Evolutionary conservation across 2,113 vertebrate species (phyloP).

Genomic region (Tringa solitaria): DNA sequence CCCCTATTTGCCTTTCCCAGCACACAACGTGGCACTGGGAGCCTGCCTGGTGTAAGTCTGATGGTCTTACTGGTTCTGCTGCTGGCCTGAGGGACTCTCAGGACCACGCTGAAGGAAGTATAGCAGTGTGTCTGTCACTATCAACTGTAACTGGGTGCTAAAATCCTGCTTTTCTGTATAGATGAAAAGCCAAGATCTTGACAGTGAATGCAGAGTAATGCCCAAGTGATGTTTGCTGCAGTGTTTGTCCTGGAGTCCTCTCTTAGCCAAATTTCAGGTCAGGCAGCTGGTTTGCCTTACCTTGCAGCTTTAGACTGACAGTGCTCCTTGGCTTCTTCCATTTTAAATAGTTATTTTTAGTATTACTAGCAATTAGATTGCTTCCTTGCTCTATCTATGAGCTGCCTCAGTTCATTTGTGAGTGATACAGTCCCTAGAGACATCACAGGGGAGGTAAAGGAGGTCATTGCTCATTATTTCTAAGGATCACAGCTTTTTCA

Average conservation of each 20-base stretch:
- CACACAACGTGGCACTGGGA: background rate
- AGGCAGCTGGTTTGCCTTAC: background rate
- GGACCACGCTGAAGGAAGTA: background rate
- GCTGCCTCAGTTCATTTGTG: background rate
- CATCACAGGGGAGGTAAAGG: background rate
- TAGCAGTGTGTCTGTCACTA: background rate
- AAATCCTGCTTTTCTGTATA: background rate
- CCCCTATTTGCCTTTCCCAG: background rate
- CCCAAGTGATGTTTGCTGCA: background rate
- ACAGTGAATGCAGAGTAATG: background rate
- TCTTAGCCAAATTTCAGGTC: background rate
- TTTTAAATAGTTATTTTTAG: background rate
- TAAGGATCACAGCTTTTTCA: background rate
- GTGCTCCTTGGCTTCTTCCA: background rate
- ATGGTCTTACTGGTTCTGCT: background rate
- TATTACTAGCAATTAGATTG: background rate
- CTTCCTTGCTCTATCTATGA: background rate
- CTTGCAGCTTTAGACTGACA: background rate
- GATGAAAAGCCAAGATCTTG: background rate
- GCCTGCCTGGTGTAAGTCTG: background rate
- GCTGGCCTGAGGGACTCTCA: background rate
- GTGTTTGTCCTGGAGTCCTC: background rate
- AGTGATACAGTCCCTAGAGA: background rate
- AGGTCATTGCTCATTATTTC: background rate
- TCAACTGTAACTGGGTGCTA: background rate